Base-by-base conservation (phyloP, 1,140 invertebrate genomes). In the Drosophila malerkotliana region DNA sequence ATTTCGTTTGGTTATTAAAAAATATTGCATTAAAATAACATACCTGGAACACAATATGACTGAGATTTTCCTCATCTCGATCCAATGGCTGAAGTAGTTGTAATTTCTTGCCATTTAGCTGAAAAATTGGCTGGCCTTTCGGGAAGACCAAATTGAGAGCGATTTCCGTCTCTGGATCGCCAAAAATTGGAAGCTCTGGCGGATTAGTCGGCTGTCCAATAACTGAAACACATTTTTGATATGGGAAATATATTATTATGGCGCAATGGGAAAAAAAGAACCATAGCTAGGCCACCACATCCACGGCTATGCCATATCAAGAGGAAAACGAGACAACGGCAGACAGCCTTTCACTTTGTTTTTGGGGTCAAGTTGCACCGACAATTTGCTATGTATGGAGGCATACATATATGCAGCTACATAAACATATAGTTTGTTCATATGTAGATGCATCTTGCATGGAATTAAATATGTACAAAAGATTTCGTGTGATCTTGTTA, bases 21-120 rank as follows among this genome's bases (percentile, higher is more conserved):
- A 34, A 26, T 30, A 10, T 30, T 9, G 59, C 10, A 15, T 18
- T 4, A 8, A 18, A 24, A 28, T 18, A 18, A 28, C 77, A 78
- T 92, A 97, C 96, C 94, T 97, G 96, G 91, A 98, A 97, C 2
- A 97, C 95, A 90, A 97, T 95, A 91, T 97, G 96, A 37, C 96
- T 97, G 34, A 97, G 93, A 92, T 97, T 97, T 77, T 96, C 95
- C 53, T 94, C 94, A 92, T 98, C 97, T 81, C 97, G 94, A 91
- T 98, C 97, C 30, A 98, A 91, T 0, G 97, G 96, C 68, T 96
- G 92, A 37, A 97, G 92, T 14, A 98, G 92, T 84, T 96, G 94
- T 4, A 98, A 92, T 61, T 94, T 94, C 91, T 97, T 98, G n/a
- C 96, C 97, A 71, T 96, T 95, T 9, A 98, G 93, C 60, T 94